phyloP scores from a whole-genome alignment of 2,888 invertebrate species.

The Ophonus ardosiacus region DNA sequence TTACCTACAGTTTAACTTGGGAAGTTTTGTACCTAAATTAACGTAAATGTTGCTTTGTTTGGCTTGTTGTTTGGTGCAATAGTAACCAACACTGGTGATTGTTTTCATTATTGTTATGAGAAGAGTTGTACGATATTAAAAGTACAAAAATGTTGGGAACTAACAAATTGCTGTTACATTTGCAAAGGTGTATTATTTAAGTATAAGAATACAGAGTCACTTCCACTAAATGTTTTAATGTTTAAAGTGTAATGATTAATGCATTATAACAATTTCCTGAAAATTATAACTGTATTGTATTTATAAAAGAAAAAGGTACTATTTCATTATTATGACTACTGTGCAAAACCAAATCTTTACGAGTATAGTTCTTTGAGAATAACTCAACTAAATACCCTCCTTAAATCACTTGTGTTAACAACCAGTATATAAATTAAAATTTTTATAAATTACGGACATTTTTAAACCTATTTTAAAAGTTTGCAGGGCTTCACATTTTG shows the following conservation, averaged over 20 bases:
- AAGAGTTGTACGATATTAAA: not conserved
- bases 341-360: not conserved
- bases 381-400: not conserved
- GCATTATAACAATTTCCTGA: too few species aligned
- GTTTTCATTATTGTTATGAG: not conserved
- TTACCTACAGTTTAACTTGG: not conserved
- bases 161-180: too few species aligned
- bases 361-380: not conserved
- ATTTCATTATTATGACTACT: not conserved
- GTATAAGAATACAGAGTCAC: too few species aligned
- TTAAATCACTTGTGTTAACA: conserved; percentile 15
- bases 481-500: not conserved
- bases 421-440: conserved; percentile 20
- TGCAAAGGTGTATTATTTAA: too few species aligned
- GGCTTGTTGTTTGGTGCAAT: not conserved
- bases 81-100: not conserved
- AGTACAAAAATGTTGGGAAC: not conserved
- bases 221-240: too few species aligned
- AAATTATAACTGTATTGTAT: too few species aligned
- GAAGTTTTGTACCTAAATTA: not conserved
- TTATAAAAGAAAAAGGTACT: not conserved
- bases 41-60: not conserved
- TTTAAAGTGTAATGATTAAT: too few species aligned
- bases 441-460: conserved; percentile 17
- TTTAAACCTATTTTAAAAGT: conserved; percentile 21